A percentile compares a stretch with the other conserved stretches of the same genome.
These are phyloP conservation scores for Disparrhopalites patrizii DNA, from an alignment of 2,888 invertebrate genomes.

Conservation along the genomic window DNA sequence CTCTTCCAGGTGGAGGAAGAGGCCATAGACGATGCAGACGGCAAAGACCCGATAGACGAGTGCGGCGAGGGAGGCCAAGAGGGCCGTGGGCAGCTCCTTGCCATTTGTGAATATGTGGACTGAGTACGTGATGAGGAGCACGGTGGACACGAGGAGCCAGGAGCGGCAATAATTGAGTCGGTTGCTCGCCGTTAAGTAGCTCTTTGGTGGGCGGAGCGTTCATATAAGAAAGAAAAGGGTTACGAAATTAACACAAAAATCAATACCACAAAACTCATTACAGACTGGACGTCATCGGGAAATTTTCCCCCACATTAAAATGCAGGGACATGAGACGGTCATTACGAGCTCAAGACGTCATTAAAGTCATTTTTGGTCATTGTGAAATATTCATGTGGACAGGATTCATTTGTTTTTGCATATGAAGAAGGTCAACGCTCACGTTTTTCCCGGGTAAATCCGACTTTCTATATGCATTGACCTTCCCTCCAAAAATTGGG, in stretches of 20 bases:
- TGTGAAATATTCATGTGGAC: too few species aligned
- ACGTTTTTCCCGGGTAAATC: too few species aligned
- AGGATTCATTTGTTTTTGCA: too few species aligned
- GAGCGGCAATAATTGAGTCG: conserved; percentile 24
- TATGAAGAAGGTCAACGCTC: too few species aligned
- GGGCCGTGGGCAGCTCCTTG: conserved; percentile 16
- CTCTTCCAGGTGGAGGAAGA: conserved; percentile 22
- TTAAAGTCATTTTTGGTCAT: too few species aligned
- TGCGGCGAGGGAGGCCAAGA: conserved; percentile 17
- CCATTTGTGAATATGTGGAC: conserved; percentile 26
- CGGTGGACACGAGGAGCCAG: conserved; percentile 20
- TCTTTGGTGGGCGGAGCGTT: not conserved
- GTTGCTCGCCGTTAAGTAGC: conserved; percentile 7
- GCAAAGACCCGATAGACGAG: conserved; percentile 21
- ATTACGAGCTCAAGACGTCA: too few species aligned
- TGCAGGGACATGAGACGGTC: too few species aligned
- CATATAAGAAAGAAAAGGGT: not conserved
- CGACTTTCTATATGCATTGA: too few species aligned
- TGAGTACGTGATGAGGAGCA: conserved; percentile 25
- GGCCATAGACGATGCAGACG: conserved; percentile 24
- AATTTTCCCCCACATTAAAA: too few species aligned
- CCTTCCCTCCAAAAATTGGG: too few species aligned
- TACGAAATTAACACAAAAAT: not conserved
- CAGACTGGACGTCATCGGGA: too few species aligned
- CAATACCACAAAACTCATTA: too few species aligned